phyloP scores from a whole-genome alignment of 1,140 invertebrate genomes.

The Hyposmocoma kahamanoa region DNA sequence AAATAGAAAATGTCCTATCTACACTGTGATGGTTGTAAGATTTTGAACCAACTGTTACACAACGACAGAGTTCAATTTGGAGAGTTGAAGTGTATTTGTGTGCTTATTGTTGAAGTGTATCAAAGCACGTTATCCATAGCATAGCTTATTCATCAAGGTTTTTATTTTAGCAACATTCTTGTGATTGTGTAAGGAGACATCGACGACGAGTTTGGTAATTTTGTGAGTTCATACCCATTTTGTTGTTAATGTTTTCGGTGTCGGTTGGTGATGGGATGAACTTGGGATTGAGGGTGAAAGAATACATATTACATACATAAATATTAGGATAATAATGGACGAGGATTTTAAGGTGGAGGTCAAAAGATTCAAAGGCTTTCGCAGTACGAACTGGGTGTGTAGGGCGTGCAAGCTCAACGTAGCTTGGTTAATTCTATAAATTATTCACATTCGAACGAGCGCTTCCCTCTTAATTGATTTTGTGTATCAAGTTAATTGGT shows the following conservation, averaged over 20 bases:
- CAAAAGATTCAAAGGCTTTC: neutral
- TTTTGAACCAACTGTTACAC: no score
- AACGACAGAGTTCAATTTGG: no score
- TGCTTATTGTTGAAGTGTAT: no score
- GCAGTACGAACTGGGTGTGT: no score
- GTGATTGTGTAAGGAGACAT: constrained; percentile 29
- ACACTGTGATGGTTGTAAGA: no score
- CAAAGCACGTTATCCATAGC: constrained; percentile 28
- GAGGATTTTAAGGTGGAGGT: neutral
- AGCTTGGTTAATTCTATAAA: constrained; percentile 8
- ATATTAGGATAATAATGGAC: no score
- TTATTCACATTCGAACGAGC: neutral
- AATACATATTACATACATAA: no score
- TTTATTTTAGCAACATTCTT: constrained; percentile 50
- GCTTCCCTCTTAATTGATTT: neutral
- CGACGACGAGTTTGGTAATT: constrained; percentile 39
- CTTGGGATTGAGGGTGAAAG: neutral
- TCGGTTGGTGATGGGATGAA: constrained; percentile 35
- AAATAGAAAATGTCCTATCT: no score
- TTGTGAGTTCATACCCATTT: constrained; percentile 63
- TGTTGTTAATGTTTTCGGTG: constrained; percentile 55
- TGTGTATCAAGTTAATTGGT: neutral
- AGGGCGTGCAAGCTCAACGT: constrained; percentile 3
- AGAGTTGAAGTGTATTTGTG: no score
- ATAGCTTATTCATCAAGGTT: constrained; percentile 36